phyloP scores from a whole-genome alignment of 1,140 invertebrate genomes.

The Drosophila chauvacae region DNA sequence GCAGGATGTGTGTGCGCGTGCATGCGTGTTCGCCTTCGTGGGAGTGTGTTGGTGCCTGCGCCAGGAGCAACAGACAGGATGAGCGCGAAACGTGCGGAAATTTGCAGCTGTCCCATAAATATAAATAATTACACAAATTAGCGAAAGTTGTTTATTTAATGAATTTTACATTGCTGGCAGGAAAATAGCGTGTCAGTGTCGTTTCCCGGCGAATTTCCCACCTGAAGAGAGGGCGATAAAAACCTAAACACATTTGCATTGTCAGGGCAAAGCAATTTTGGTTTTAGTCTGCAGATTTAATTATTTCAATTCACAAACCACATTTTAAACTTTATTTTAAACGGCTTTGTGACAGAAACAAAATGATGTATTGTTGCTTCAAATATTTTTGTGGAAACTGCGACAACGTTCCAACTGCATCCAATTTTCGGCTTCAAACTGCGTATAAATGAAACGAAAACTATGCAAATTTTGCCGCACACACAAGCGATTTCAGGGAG shows the following conservation, averaged over 20 bases:
- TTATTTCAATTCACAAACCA: not conserved
- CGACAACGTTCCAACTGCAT: not conserved
- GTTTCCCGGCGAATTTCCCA: constrained; percentile 27
- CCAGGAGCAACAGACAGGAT: constrained; percentile 42
- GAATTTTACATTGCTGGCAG: constrained; percentile 65
- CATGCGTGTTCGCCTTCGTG: not conserved
- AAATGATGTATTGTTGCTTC: not conserved
- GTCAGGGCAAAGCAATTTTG: not conserved
- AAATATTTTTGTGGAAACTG: not conserved
- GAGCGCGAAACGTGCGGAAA: constrained; percentile 52
- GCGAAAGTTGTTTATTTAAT: constrained; percentile 75
- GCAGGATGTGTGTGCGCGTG: constrained; percentile 15
- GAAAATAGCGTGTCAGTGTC: constrained; percentile 43
- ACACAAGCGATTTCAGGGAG: not conserved
- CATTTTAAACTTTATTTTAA: not conserved
- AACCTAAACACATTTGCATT: constrained; percentile 10
- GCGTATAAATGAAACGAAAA: constrained; percentile 33
- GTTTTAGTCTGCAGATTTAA: not conserved
- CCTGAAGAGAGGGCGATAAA: constrained; percentile 6
- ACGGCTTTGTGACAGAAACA: not conserved
- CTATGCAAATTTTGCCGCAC: constrained; percentile 35
- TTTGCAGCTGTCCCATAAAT: constrained; percentile 69
- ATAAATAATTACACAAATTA: constrained; percentile 80
- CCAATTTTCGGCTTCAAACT: constrained; percentile 12
- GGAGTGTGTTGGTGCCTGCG: not conserved